Conservation (phyloP, 2,113 vertebrate species). For the Mormyrus iriodes region DNA sequence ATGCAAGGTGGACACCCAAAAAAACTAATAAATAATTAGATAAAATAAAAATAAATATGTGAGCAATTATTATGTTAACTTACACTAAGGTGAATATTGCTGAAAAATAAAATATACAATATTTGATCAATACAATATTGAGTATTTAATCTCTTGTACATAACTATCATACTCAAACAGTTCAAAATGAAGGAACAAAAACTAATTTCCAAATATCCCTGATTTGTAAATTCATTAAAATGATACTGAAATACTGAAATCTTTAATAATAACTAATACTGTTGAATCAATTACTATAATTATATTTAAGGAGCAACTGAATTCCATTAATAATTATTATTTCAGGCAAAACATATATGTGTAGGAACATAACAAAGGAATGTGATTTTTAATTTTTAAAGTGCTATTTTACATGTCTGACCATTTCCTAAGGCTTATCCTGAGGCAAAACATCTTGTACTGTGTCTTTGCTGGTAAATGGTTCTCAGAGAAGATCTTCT, state of each 20-base stretch:
- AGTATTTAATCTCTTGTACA: background rate
- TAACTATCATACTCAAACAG: background rate
- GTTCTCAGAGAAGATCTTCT: background rate
- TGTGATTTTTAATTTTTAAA: background rate
- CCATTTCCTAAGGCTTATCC: background rate
- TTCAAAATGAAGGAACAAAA: background rate
- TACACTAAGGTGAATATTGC: background rate
- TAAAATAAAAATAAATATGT: background rate
- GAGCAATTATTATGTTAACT: background rate
- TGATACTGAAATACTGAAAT: background rate
- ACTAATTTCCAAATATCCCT: background rate
- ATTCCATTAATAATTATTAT: background rate
- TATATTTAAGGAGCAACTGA: background rate
- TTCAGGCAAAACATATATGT: background rate
- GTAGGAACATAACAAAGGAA: conserved; percentile 1
- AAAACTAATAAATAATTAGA: background rate
- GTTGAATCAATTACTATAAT: background rate
- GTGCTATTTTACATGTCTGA: background rate
- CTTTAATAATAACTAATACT: background rate
- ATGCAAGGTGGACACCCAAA: background rate
- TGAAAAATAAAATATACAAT: background rate
- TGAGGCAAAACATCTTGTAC: background rate
- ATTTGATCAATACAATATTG: too few species aligned
- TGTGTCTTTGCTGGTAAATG: background rate
- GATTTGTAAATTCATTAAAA: background rate